phyloP scores from a whole-genome alignment of 1,140 invertebrate species.

The Stratiolaelaps scimitus region DNA sequence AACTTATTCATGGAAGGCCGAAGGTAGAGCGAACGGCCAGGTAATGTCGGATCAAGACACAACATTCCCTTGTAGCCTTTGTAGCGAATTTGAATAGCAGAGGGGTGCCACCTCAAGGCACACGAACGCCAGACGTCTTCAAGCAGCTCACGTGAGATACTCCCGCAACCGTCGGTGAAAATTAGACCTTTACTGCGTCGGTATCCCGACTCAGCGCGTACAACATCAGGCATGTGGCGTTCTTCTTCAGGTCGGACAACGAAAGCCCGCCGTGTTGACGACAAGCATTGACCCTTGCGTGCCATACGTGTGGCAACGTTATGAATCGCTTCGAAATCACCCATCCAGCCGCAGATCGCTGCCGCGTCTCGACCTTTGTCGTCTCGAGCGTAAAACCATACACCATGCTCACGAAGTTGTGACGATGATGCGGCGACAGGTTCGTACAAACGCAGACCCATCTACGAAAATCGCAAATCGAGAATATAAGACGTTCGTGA shows the following conservation, averaged over 20 bases:
- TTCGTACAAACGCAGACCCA: slow-evolving; percentile 36
- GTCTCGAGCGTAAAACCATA: slow-evolving; percentile 37
- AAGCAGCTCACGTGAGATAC: slow-evolving; percentile 34
- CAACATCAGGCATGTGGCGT: slow-evolving; percentile 20
- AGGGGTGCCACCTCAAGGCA: slow-evolving; percentile 20
- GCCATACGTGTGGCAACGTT: slow-evolving; percentile 39
- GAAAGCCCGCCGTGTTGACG: slow-evolving; percentile 54
- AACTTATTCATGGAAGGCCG: no score
- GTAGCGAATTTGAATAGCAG: slow-evolving; percentile 37
- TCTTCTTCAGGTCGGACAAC: slow-evolving; percentile 49
- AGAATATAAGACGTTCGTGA: no score
- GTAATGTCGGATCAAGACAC: slow-evolving; percentile 32
- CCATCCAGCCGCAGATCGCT: slow-evolving; percentile 33
- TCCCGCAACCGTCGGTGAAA: slow-evolving; percentile 38
- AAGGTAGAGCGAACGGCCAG: no score
- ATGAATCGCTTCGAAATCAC: slow-evolving; percentile 35
- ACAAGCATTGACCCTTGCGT: slow-evolving; percentile 42
- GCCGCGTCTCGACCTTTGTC: slow-evolving; percentile 32
- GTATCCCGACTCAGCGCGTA: slow-evolving; percentile 6
- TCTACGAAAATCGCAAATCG: slow-evolving; percentile 30
- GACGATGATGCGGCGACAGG: slow-evolving; percentile 39
- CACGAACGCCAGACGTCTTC: slow-evolving; percentile 14
- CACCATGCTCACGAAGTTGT: slow-evolving; percentile 39
- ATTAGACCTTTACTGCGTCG: slow-evolving; percentile 33
- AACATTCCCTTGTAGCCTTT: slow-evolving; percentile 37